Conservation (phyloP, 2,797 vertebrate genomes). For the Sandelia bainsii region DNA sequence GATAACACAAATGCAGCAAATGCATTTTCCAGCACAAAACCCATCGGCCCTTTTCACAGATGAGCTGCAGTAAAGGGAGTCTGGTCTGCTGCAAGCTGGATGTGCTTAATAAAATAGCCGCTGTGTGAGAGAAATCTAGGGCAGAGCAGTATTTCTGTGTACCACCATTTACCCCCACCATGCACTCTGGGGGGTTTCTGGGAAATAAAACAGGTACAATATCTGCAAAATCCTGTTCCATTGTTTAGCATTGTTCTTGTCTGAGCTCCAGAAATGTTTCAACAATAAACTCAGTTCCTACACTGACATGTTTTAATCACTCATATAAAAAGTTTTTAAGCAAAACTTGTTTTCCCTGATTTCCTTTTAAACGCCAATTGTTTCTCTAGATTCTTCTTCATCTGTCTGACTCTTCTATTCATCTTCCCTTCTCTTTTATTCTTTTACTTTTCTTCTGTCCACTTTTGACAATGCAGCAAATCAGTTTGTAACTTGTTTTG, state of each 20-base stretch:
- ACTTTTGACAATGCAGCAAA: constrained; percentile 27
- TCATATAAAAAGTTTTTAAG: constrained; percentile 62
- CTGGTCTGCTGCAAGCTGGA: constrained; percentile 56
- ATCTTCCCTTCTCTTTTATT: constrained; percentile 18
- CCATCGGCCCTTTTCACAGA: constrained; percentile 61
- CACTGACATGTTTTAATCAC: constrained; percentile 56
- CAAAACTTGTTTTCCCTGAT: constrained; percentile 39
- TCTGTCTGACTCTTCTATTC: constrained; percentile 25
- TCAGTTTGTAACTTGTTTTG: constrained; percentile 27
- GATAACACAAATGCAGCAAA: constrained; percentile 44
- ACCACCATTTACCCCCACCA: constrained; percentile 56
- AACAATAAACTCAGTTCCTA: constrained; percentile 48
- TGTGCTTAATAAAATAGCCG: constrained; percentile 67
- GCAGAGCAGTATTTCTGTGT: constrained; percentile 66
- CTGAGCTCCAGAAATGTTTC: constrained; percentile 25
- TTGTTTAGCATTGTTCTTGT: constrained; percentile 27
- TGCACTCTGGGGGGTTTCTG: constrained; percentile 39
- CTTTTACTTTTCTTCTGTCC: not conserved
- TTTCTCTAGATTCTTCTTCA: constrained; percentile 24
- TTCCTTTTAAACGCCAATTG: constrained; percentile 51
- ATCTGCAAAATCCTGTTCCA: constrained; percentile 39
- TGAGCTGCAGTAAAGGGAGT: constrained; percentile 63
- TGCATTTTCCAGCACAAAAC: constrained; percentile 50
- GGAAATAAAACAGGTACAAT: constrained; percentile 44
- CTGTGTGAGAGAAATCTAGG: constrained; percentile 63